phyloP scores from a whole-genome alignment of 2,888 invertebrate genomes.

The Linhomoeus sp. region DNA sequence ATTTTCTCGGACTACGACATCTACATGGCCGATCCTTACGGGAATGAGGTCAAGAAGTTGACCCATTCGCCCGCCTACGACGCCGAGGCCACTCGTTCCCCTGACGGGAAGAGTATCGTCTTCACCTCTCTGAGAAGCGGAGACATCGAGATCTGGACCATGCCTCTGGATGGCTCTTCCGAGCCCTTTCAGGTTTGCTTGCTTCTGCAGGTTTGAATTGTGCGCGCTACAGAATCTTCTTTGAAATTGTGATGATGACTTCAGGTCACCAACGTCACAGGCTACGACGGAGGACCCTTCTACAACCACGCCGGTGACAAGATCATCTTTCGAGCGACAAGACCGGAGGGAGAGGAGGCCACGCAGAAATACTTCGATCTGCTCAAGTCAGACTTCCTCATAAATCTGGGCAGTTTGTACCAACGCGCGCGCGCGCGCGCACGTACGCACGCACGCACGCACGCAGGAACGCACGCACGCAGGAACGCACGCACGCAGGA shows the following conservation, averaged over 20 bases:
- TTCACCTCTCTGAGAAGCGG: slow-evolving; percentile 17
- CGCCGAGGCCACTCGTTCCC: slow-evolving; percentile 7
- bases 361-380: slow-evolving; percentile 14
- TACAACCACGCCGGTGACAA: slow-evolving; percentile 20
- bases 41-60: slow-evolving; percentile 17
- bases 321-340: slow-evolving; percentile 17
- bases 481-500: too few species aligned
- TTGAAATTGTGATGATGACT: background rate
- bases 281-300: slow-evolving; percentile 23
- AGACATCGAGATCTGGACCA: slow-evolving; percentile 19
- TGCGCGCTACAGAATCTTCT: too few species aligned
- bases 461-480: too few species aligned
- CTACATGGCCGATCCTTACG: slow-evolving; percentile 18
- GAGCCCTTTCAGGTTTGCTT: slow-evolving; percentile 13
- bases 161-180: slow-evolving; percentile 16
- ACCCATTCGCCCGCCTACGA: too few species aligned
- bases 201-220: too few species aligned
- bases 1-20: slow-evolving; percentile 19
- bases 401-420: too few species aligned
- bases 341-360: slow-evolving; percentile 14
- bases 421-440: too few species aligned
- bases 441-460: too few species aligned
- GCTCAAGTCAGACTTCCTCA: too few species aligned
- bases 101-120: slow-evolving; percentile 17
- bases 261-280: slow-evolving; percentile 14